Evolutionary conservation across 2,888 invertebrate genomes (phyloP).

Genomic region (Drosophila pseudotakahashii): DNA sequence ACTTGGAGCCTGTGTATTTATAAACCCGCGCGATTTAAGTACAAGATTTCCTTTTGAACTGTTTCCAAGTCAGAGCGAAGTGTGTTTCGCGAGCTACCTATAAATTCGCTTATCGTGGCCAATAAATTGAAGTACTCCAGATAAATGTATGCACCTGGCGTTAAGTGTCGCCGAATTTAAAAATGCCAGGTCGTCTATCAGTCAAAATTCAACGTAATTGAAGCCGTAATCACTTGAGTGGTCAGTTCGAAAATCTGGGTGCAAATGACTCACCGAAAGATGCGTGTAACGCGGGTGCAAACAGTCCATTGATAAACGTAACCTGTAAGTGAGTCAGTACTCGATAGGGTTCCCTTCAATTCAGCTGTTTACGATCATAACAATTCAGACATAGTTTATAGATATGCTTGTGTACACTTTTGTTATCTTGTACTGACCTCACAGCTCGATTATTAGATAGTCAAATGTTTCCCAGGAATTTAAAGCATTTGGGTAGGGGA

Average conservation of each 20-base stretch:
- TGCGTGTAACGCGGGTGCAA: conserved; percentile 5
- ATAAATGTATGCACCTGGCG: conserved; percentile 1
- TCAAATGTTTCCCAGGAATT: conserved; percentile 2
- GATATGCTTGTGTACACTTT: background rate
- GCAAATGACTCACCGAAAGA: conserved; percentile 55
- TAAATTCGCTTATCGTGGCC: conserved; percentile 21
- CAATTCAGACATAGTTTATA: conserved; percentile 1
- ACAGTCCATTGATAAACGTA: conserved; percentile 19
- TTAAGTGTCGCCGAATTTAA: conserved; percentile 13
- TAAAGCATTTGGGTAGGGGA: background rate
- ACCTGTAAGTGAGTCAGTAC: conserved; percentile 11
- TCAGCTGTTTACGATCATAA: background rate
- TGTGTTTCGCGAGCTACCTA: background rate
- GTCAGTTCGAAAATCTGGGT: conserved; percentile 31
- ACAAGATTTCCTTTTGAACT: conserved; percentile 9
- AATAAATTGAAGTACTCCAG: conserved; percentile 11
- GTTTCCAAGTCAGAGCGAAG: background rate
- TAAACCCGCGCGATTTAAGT: conserved; percentile 25
- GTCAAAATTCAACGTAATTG: conserved; percentile 37
- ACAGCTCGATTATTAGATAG: conserved; percentile 7
- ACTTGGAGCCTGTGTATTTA: conserved; percentile 39
- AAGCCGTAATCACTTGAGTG: conserved; percentile 23
- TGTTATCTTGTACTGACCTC: conserved; percentile 23
- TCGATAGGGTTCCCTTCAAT: conserved; percentile 17
- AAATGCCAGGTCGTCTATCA: conserved; percentile 23